Conservation (phyloP, 1,140 invertebrate genomes). For the Lepidotrigona ventralis region DNA sequence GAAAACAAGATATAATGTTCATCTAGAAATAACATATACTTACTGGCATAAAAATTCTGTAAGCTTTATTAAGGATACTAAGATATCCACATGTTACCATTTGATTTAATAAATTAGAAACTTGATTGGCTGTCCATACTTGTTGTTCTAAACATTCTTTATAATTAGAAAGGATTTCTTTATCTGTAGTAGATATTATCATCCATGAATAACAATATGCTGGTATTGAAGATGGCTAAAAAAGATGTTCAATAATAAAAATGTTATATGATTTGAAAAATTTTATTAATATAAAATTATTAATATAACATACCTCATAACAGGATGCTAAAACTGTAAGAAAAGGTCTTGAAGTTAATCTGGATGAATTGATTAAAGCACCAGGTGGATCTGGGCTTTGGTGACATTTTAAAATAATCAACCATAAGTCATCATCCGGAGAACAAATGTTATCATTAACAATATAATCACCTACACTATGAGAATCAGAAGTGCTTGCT, state of each 20-base stretch:
- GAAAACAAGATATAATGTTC: conserved; percentile 48
- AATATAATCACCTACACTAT: conserved; percentile 10
- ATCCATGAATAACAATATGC: conserved; percentile 85
- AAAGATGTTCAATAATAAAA: conserved; percentile 17
- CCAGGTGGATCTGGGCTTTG: conserved; percentile 85
- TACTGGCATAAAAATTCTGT: conserved; percentile 84
- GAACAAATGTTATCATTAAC: conserved; percentile 18
- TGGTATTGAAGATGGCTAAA: conserved; percentile 83
- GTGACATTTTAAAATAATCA: conserved; percentile 83
- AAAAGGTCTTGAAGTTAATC: conserved; percentile 81
- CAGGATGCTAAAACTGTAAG: conserved; percentile 84
- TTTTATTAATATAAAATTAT: conserved; percentile 1
- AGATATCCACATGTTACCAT: conserved; percentile 80
- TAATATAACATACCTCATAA: conserved; percentile 81
- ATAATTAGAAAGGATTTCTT: conserved; percentile 73
- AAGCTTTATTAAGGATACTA: conserved; percentile 81
- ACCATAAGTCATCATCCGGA: conserved; percentile 81
- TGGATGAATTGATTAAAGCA: conserved; percentile 82
- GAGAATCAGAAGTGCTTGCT: conserved; percentile 24
- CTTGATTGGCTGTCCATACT: conserved; percentile 72
- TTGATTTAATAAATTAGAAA: conserved; percentile 80
- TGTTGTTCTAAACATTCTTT: conserved; percentile 73
- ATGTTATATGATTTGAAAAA: not conserved
- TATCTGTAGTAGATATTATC: conserved; percentile 76
- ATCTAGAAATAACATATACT: conserved; percentile 62